phyloP scores from a whole-genome alignment of 2,797 vertebrate species.

The Poecilia picta region DNA sequence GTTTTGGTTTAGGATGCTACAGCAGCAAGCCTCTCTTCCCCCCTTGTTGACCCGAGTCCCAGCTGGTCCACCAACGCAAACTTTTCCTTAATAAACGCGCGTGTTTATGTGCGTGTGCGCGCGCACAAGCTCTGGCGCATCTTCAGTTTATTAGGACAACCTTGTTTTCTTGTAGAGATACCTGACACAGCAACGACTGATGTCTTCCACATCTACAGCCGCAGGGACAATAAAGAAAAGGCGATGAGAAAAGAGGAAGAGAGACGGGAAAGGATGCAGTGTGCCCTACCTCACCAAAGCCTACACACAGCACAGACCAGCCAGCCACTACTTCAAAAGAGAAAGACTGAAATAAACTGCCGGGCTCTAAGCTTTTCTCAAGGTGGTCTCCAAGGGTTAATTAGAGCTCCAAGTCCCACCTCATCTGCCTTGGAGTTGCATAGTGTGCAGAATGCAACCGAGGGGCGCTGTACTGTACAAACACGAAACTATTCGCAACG shows the following conservation, averaged over 20 bases:
- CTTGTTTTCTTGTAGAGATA: conserved; percentile 55
- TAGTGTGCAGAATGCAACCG: conserved; percentile 47
- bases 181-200: conserved; percentile 72
- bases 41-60: conserved; percentile 43
- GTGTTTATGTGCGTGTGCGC: conserved; percentile 1
- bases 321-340: conserved; percentile 66
- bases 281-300: conserved; percentile 43
- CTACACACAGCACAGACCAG: conserved; percentile 44
- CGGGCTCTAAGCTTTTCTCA: conserved; percentile 51
- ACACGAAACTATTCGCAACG: conserved; percentile 21
- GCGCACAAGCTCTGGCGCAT: conserved; percentile 4
- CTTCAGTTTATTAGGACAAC: conserved; percentile 62
- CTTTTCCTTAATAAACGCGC: conserved; percentile 71
- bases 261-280: conserved; percentile 38
- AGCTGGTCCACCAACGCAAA: conserved; percentile 59
- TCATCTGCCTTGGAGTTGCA: conserved; percentile 66
- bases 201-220: conserved; percentile 61
- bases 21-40: conserved; percentile 56
- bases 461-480: conserved; percentile 24
- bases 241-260: conserved; percentile 44
- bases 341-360: conserved; percentile 33
- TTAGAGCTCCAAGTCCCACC: conserved; percentile 66
- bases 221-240: conserved; percentile 62
- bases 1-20: conserved; percentile 67
- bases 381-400: conserved; percentile 75